Evolutionary conservation across 1,140 invertebrate genomes (phyloP).

Genomic region (Platorchestia sp.): DNA sequence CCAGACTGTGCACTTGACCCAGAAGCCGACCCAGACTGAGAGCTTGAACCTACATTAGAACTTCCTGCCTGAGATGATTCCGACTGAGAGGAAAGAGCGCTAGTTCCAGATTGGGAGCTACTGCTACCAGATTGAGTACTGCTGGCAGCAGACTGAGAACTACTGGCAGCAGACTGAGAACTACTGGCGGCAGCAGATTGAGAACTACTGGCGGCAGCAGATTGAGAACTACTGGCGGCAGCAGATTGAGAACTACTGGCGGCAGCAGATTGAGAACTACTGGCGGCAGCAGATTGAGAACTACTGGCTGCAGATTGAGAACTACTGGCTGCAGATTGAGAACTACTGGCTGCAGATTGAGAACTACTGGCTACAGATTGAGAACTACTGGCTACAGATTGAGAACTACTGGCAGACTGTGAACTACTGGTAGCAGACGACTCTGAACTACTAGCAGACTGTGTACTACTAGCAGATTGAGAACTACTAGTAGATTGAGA

Average conservation of each 20-base stretch:
- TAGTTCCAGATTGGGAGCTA: background rate
- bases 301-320: slow-evolving; percentile 14
- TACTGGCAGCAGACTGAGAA: background rate
- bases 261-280: background rate
- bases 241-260: background rate
- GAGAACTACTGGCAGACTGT: background rate
- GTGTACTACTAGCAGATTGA: background rate
- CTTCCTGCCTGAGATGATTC: background rate
- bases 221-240: background rate
- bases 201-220: background rate
- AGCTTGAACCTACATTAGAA: background rate
- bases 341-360: background rate
- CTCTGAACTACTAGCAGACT: background rate
- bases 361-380: background rate
- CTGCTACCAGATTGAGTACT: background rate
- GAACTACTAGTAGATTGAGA: background rate
- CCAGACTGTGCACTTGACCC: background rate
- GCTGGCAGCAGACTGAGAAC: background rate
- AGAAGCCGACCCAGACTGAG: background rate
- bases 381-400: background rate
- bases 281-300: background rate
- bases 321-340: background rate
- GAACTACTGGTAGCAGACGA: background rate
- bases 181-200: background rate
- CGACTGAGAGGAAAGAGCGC: background rate